Base-by-base conservation (phyloP, 2,888 invertebrate species). In the Epistrophella euchroma region DNA sequence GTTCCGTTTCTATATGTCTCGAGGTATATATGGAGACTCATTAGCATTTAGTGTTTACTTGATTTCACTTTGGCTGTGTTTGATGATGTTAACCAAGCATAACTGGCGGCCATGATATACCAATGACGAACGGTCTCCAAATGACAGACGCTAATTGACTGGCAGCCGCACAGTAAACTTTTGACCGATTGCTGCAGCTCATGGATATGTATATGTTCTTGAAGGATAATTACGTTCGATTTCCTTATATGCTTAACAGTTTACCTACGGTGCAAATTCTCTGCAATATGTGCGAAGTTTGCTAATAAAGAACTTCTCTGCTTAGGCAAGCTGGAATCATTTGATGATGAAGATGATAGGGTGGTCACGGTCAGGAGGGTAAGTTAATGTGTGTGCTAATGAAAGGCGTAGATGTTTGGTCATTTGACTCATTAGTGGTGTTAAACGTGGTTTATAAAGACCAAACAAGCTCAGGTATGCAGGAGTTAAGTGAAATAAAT, bases 71-170 rank as follows among this genome's bases (percentile, higher is more conserved):
- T 52, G n/a, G 68, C 64, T 52, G 50, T 79, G 28, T 66, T 74
- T 62, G 74, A 74, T 68, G 58, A 68, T 70, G 80, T 74, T 71
- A 50, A 64, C 75, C 74, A 80, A 70, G 73, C 47, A 35, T 47
- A 64, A 71, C 64, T 45, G 37, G 25, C 50, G n/a, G n/a, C 66
- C 47, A 66, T 45, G 45, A 45, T 64, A 64, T 40, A 22, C 15
- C n/a, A 17, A 58, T 58, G 58, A 43, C 62, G 15, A 2, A 52
- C 52, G 43, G 28, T 28, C 19, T 25, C 47, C 56, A 47, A 45
- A 62, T 62, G 74, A 79, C 79, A 58, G 64, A 66, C 84, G 84
- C 84, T 84, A 84, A 84, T 80, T 84, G 84, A 79, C 84, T 79
- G 66, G 47, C 62, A 17, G 6, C 32, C 32, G 0, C 2, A 22